Evolutionary conservation across 2,888 invertebrate species (phyloP), one percentile per base, ranked within the genome.

Genomic region (Unio pictorum): DNA sequence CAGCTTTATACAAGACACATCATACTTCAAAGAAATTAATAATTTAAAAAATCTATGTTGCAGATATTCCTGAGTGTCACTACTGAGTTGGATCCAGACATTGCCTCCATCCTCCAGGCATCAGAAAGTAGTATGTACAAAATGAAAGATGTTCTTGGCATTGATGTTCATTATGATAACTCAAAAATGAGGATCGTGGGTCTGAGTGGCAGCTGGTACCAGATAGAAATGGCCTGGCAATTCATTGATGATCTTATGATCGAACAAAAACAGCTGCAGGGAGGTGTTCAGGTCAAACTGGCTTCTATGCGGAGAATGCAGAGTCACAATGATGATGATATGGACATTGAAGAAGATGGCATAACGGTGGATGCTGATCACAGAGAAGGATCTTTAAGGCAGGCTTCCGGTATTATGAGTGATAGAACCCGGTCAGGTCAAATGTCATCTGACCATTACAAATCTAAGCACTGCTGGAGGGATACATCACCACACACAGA

Each of bases 171-270:
- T 15, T 26, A 66, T 58, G 64, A 70, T n/a, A 28, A 55, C n/a
- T 68, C 72, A 61, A 54, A 69, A 23, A 68, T 68, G 20, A 67
- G 59, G 59, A 55, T 26, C 58, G 34, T 5, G 6, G 11, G 34
- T 11, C 68, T 77, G 8, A 58, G 65, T n/a, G 77, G 77, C 3
- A 76, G 71, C 68, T 72, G 74, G 73, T 79, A 75, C 62, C 77
- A 80, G 66, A 66, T 80, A 57, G 81, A 81, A 64, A 75, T 78
- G 80, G 80, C 80, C 1, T 73, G 75, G 76, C 72, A 75, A 54
- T 76, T 75, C 65, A 65, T 81, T 23, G 76, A 76, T 59, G 63
- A 68, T 28, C 70, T 75, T 54, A 63, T 72, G 63, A 74, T 75
- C 55, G 74, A 76, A 63, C 79, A 76, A 68, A 72, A 45, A 45